Conservation (phyloP, 2,797 vertebrate genomes). For the Avahi laniger region DNA sequence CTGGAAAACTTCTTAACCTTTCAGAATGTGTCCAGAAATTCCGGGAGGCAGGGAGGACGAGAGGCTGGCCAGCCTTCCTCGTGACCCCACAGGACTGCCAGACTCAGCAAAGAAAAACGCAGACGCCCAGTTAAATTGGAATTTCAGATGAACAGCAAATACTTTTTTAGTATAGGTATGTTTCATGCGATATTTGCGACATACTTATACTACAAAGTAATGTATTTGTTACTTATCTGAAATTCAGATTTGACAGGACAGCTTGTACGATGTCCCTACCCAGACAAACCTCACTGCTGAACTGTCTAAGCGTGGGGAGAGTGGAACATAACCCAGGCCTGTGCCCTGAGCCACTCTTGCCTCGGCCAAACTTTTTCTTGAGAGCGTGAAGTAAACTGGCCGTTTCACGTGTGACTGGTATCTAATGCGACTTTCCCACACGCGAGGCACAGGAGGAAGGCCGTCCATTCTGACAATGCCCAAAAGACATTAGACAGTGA, state of each 20-base stretch:
- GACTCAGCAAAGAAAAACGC: not conserved
- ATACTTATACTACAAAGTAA: not conserved
- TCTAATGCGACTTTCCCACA: fast-evolving
- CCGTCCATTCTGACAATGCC: not conserved
- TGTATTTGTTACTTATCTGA: not conserved
- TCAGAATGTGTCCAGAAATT: not conserved
- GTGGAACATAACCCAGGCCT: not conserved
- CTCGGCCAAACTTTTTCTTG: not conserved
- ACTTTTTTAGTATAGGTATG: not conserved
- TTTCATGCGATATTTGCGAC: fast-evolving
- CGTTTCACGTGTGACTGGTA: fast-evolving
- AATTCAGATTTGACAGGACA: not conserved
- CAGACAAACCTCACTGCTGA: no score
- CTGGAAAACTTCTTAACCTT: fast-evolving
- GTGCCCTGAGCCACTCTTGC: not conserved
- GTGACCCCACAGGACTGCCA: not conserved
- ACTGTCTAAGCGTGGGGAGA: fast-evolving
- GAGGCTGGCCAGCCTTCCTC: not conserved
- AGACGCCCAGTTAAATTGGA: not conserved
- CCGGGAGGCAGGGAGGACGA: fast-evolving
- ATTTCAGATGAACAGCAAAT: not conserved
- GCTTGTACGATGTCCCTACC: fast-evolving
- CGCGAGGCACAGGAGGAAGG: not conserved
- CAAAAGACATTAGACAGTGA: fast-evolving
- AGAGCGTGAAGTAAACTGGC: fast-evolving